Evolutionary conservation across 2,797 vertebrate species (phyloP).

Genomic region (Sebastes vulpes): DNA sequence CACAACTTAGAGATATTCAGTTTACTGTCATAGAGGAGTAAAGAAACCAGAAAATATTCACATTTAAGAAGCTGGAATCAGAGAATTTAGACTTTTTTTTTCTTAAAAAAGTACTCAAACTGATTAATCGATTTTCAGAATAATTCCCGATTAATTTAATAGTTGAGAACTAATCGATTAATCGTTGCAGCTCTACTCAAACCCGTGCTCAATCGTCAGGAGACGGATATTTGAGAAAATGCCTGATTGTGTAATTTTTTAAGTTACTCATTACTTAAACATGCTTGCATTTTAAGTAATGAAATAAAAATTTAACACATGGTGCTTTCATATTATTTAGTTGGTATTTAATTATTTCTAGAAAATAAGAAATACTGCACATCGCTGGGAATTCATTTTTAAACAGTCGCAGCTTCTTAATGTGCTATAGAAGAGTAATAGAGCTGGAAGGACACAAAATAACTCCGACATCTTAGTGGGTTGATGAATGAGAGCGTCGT

Average conservation of each 20-base stretch:
- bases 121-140: too few species aligned
- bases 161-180: too few species aligned
- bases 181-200: too few species aligned
- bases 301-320: not conserved
- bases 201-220: not conserved
- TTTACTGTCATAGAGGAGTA: too few species aligned
- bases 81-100: too few species aligned
- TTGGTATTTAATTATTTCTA: slow-evolving; percentile 14
- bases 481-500: slow-evolving; percentile 26
- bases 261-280: not conserved
- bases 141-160: too few species aligned
- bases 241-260: not conserved
- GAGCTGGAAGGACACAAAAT: slow-evolving; percentile 10
- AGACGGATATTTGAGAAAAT: not conserved
- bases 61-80: too few species aligned
- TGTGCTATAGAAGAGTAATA: slow-evolving; percentile 45
- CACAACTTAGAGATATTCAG: too few species aligned
- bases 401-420: slow-evolving; percentile 25
- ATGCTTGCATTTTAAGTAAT: not conserved
- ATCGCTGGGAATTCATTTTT: slow-evolving; percentile 1
- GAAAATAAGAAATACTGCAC: not conserved
- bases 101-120: too few species aligned
- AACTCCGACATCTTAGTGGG: not conserved
- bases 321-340: not conserved
- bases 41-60: too few species aligned